Evolutionary conservation across 2,888 invertebrate genomes (phyloP), one percentile per base, ranked within the genome.

Genomic region (Polydrusus pterygomalis): DNA sequence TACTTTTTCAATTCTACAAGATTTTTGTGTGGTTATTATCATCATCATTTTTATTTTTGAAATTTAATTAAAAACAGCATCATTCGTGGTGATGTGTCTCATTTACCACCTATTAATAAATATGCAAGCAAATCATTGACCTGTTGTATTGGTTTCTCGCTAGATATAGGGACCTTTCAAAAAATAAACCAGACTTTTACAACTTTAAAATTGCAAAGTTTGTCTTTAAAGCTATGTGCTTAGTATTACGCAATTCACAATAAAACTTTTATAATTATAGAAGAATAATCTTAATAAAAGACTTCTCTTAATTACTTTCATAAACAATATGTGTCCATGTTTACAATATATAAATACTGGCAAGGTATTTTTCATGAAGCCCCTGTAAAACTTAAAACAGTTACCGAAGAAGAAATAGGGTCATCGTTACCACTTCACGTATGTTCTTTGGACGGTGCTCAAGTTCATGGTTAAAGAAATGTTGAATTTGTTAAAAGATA

Each of bases 381-480:
- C 75, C 75, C 43, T 40, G 75, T 75, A 75, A 13, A 63, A 6
- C 10, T 25, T 20, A 17, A 47, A 63, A 69, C 74, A 64, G 74
- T 69, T 62, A 69, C 40, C 20, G 54, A 38, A 70, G 68, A 51
- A 43, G 58, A 74, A 77, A 70, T 47, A 20, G 40, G 77, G 77
- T 74, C 77, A 77, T 62, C 70, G 70, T 20, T 70, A 54, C 71
- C 54, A 65, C 60, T 64, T 34, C 47, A 45, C 45, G 63, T 47
- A 49, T 25, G 49, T 51, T 75, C 56, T 72, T 64, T 56, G 30
- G 34, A 17, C 51, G 47, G 18, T 18, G 34, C 18, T 63, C 77
- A 77, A 77, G 74, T 74, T 74, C 77, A 77, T 25, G 74, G 77
- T 43, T 20, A 70, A 17, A 30, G 38, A 43, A 20, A 15, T 60